phyloP scores from a whole-genome alignment of 2,113 vertebrate genomes.

The Austrofundulus limnaeus region DNA sequence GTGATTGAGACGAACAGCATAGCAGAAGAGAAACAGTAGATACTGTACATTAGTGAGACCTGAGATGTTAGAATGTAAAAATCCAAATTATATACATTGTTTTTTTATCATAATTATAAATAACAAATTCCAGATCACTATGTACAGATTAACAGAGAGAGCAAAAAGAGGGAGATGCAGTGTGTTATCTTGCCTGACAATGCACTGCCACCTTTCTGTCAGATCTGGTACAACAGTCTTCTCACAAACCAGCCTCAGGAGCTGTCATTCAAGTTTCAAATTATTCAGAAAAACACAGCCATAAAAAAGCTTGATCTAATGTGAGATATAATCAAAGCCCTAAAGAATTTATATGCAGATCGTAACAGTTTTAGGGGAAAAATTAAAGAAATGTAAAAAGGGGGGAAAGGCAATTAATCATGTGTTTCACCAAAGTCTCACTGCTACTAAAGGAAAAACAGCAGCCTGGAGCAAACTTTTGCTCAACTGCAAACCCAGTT shows the following conservation, averaged over 20 bases:
- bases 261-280: constrained; percentile 80
- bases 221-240: constrained; percentile 79
- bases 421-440: constrained; percentile 83
- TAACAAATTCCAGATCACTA: constrained; percentile 68
- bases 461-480: constrained; percentile 91
- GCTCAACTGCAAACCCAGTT: constrained; percentile 89
- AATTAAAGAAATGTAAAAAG: constrained; percentile 17
- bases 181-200: constrained; percentile 85
- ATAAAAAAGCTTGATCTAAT: constrained; percentile 69
- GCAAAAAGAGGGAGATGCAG: constrained; percentile 20
- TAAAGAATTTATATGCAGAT: constrained; percentile 81
- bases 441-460: constrained; percentile 87
- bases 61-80: constrained; percentile 85
- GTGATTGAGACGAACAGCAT: constrained; percentile 5
- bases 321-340: constrained; percentile 89
- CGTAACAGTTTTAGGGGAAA: constrained; percentile 53
- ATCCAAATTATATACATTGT: constrained; percentile 83
- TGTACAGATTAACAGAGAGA: constrained; percentile 21
- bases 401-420: constrained; percentile 46
- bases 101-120: constrained; percentile 78
- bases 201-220: constrained; percentile 98
- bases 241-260: constrained; percentile 54
- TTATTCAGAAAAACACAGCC: constrained; percentile 52
- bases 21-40: constrained; percentile 75
- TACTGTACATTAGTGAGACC: constrained; percentile 37